Evolutionary conservation across 2,113 vertebrate genomes (phyloP).

Genomic region (Plecturocebus donacophilus): DNA sequence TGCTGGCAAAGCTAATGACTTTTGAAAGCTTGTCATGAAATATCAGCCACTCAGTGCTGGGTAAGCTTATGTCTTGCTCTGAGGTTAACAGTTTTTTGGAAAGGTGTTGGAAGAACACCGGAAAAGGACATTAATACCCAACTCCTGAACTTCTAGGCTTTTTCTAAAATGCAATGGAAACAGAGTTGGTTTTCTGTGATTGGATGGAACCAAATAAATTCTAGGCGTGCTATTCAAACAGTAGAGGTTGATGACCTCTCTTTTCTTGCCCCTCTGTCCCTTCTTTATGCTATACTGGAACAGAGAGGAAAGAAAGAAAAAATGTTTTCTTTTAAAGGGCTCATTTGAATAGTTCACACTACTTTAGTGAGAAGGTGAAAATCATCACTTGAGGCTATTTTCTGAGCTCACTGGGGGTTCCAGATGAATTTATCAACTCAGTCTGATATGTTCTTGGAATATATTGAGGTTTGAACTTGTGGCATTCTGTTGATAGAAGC

Average conservation of each 20-base stretch:
- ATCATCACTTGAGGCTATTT: background rate
- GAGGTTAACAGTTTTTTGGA: background rate
- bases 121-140: background rate
- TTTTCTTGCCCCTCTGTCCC: background rate
- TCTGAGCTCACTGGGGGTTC: background rate
- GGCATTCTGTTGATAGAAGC: background rate
- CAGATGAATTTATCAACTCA: conserved; percentile 2
- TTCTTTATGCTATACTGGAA: background rate
- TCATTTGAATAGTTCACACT: background rate
- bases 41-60: background rate
- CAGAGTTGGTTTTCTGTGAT: background rate
- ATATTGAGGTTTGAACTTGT: background rate
- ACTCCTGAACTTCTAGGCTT: background rate
- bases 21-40: conserved; percentile 12
- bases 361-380: conserved; percentile 33
- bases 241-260: background rate
- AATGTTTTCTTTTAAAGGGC: background rate
- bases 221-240: background rate
- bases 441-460: background rate
- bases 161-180: background rate
- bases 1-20: background rate
- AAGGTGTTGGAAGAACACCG: background rate
- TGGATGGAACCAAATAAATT: background rate
- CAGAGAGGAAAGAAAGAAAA: background rate
- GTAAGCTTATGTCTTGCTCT: conserved; percentile 15